These are phyloP conservation scores for Pegoplata infirma DNA, from an alignment of 2,888 invertebrate genomes.

Conservation along the genomic window DNA sequence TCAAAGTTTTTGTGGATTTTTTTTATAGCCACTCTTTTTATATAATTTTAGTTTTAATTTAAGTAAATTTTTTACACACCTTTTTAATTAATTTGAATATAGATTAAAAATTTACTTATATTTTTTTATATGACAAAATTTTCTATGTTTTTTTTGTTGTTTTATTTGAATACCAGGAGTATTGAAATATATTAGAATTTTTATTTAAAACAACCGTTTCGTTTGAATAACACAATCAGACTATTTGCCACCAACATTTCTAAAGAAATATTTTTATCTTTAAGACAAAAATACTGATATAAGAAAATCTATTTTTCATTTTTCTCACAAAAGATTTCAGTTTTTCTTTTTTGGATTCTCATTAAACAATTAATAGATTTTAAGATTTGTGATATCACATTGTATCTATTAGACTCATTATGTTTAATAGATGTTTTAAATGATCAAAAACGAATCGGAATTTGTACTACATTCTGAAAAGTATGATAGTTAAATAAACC, in stretches of 20 bases:
- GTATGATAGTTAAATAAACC: no score
- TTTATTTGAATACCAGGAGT: slow-evolving; percentile 20
- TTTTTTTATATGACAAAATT: not conserved
- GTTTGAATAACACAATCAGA: slow-evolving; percentile 64
- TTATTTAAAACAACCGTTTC: slow-evolving; percentile 53
- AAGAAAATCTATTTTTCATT: slow-evolving; percentile 30
- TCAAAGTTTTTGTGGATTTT: not conserved
- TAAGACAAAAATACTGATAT: slow-evolving; percentile 37
- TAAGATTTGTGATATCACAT: slow-evolving; percentile 28
- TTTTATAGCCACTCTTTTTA: no score
- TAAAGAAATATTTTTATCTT: slow-evolving; percentile 45
- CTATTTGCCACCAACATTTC: slow-evolving; percentile 62
- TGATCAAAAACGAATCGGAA: slow-evolving; percentile 10
- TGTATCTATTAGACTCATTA: slow-evolving; percentile 1
- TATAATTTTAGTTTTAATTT: slow-evolving; percentile 1
- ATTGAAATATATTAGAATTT: slow-evolving; percentile 6
- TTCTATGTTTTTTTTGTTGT: slow-evolving; percentile 27
- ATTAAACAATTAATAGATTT: slow-evolving; percentile 41
- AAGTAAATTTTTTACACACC: slow-evolving; percentile 25
- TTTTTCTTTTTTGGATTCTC: slow-evolving; percentile 32
- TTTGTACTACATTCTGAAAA: not conserved
- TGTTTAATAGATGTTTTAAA: slow-evolving; percentile 2
- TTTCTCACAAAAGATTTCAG: slow-evolving; percentile 11
- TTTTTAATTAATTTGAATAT: slow-evolving; percentile 8
- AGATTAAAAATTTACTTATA: slow-evolving; percentile 2